phyloP scores from a whole-genome alignment of 2,888 invertebrate genomes.

The Tipula helvola region DNA sequence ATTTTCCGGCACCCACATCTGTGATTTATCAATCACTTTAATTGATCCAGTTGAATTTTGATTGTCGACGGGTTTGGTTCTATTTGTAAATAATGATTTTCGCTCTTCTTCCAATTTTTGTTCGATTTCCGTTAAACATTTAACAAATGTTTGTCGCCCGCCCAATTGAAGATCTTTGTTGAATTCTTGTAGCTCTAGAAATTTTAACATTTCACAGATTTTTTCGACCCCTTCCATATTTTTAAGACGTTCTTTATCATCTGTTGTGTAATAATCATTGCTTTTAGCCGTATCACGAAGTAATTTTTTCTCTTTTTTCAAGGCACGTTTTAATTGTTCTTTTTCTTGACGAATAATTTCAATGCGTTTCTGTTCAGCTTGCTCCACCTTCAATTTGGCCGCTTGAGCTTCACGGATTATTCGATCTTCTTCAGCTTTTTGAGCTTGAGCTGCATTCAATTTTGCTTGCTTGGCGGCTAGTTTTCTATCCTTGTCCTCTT shows the following conservation, averaged over 20 bases:
- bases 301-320: conserved; percentile 77
- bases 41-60: conserved; percentile 11
- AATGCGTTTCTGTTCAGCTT: conserved; percentile 67
- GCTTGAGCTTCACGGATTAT: conserved; percentile 57
- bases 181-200: conserved; percentile 60
- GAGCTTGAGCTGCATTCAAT: conserved; percentile 69
- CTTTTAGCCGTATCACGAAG: conserved; percentile 68
- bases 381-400: conserved; percentile 66
- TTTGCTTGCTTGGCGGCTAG: conserved; percentile 78
- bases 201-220: conserved; percentile 68
- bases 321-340: conserved; percentile 69
- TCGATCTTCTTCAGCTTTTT: conserved; percentile 72
- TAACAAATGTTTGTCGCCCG: conserved; percentile 53
- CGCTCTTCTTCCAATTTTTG: conserved; percentile 67
- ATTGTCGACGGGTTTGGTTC: conserved; percentile 33
- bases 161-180: conserved; percentile 54
- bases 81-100: conserved; percentile 43
- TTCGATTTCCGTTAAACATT: conserved; percentile 57
- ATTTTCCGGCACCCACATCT: conserved; percentile 70
- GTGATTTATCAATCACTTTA: conserved; percentile 23
- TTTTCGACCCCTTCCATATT: conserved; percentile 89
- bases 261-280: conserved; percentile 61
- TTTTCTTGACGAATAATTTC: conserved; percentile 75
- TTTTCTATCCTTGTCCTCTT: conserved; percentile 85
- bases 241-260: conserved; percentile 57